Evolutionary conservation across 1,140 invertebrate genomes (phyloP).

Genomic region (Trichoplusia ni): DNA sequence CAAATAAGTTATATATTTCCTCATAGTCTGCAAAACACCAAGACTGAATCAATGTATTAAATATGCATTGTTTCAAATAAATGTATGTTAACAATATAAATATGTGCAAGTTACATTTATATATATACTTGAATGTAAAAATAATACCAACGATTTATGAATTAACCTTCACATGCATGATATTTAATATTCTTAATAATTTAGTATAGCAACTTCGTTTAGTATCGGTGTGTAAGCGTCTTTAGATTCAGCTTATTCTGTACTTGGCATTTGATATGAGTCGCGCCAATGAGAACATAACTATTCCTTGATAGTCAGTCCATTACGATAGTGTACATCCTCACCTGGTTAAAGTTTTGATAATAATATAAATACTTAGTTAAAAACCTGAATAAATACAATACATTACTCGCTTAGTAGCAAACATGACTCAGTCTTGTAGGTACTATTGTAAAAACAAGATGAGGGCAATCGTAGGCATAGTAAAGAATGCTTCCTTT

Average conservation of each 20-base stretch:
- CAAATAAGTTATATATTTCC: too few species aligned
- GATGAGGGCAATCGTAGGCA: constrained; percentile 35
- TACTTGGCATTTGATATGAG: constrained; percentile 72
- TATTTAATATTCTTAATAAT: too few species aligned
- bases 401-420: constrained; percentile 35
- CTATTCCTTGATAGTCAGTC: constrained; percentile 58
- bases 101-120: too few species aligned
- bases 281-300: constrained; percentile 59
- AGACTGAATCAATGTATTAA: too few species aligned
- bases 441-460: constrained; percentile 44
- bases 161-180: too few species aligned
- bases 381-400: constrained; percentile 44
- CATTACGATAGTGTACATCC: constrained; percentile 47
- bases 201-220: too few species aligned
- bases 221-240: too few species aligned
- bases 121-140: too few species aligned
- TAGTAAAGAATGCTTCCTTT: constrained; percentile 34
- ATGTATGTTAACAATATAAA: too few species aligned
- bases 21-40: too few species aligned
- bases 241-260: constrained; percentile 67
- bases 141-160: too few species aligned
- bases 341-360: constrained; percentile 40
- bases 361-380: constrained; percentile 34
- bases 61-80: too few species aligned
- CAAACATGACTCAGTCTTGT: constrained; percentile 51